Base-by-base conservation (phyloP, 2,113 vertebrate genomes). In the Lampris incognitus region DNA sequence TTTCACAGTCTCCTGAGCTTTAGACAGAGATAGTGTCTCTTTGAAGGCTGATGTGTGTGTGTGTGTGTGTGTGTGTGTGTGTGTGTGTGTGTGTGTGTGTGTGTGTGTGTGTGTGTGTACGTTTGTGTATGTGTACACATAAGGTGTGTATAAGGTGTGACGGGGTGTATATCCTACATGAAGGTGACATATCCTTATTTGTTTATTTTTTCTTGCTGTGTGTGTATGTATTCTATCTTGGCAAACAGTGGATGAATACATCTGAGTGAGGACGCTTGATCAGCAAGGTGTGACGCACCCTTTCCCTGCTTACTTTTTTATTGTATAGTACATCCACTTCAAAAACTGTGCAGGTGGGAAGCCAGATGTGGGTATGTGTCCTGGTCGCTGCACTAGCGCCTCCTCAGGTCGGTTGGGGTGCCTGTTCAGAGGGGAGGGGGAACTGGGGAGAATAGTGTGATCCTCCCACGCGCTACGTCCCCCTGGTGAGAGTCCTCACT, bases 1-100 rank as follows among this genome's bases (percentile, higher is more conserved):
- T 89, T 90, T 92, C 87, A 91, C 92, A 91, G 89, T 93, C 92
- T 91, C 81, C 76, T 93, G 86, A 87, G 86, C 88, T 84, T 73
- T 49, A 75, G 74, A 73, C 50, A n/a, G 49, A 91, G 92, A 93
- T 92, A 91, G 85, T 76, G 87, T 90, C 85, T 81, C 78, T 71
- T 44, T 24, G 0, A 66, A 76, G 64, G 67, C 57, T 72, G 56
- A 68, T 59, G 54, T 57, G 11, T 78, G 10, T 74, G 13, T 72
- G 2, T 83, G 7, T 74, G 1, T 40, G 66, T 64, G 63, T 72
- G 42, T 69, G 52, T 73, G 54, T 72, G 68, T 69, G 55, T 50
- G n/a, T 73, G 65, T 61, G n/a, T 79, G 63, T 78, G 55, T 37
- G 46, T 36, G 62, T 64, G 46, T 66, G 64, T 52, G 6, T 52